Evolutionary conservation across 2,888 invertebrate species (phyloP).

Genomic region (Protodeltote pygarga): DNA sequence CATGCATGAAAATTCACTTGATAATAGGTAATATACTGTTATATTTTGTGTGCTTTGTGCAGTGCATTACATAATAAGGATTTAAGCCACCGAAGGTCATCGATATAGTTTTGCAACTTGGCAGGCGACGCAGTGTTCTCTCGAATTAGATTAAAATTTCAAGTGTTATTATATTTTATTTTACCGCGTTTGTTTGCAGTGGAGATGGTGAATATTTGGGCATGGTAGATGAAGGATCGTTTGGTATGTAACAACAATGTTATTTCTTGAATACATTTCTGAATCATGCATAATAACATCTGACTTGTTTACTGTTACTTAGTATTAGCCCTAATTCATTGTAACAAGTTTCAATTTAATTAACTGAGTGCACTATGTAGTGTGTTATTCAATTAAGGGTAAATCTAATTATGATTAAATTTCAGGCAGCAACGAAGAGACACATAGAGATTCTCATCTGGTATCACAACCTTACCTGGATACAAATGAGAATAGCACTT

Average conservation of each 20-base stretch:
- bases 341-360: conserved; percentile 56
- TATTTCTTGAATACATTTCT: not conserved
- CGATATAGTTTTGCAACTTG: conserved; percentile 74
- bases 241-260: conserved; percentile 64
- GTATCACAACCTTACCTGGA: conserved; percentile 86
- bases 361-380: conserved; percentile 40
- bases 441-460: conserved; percentile 84
- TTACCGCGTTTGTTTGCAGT: conserved; percentile 70
- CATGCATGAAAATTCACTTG: conserved; percentile 87
- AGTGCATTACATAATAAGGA: conserved; percentile 75
- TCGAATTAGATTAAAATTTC: conserved; percentile 51
- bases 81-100: conserved; percentile 77
- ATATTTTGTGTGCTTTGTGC: conserved; percentile 41
- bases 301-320: conserved; percentile 37
- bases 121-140: conserved; percentile 62
- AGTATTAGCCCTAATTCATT: conserved; percentile 29
- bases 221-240: conserved; percentile 79
- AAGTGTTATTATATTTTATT: conserved; percentile 49
- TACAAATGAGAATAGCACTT: conserved; percentile 76
- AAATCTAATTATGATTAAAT: conserved; percentile 71
- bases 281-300: not conserved
- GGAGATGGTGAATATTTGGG: conserved; percentile 80
- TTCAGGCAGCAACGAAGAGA: conserved; percentile 79
- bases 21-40: conserved; percentile 85
- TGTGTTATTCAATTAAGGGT: conserved; percentile 49